These are phyloP conservation scores for Antheraea assamensis DNA, from an alignment of 2,888 invertebrate species.

Conservation along the genomic window DNA sequence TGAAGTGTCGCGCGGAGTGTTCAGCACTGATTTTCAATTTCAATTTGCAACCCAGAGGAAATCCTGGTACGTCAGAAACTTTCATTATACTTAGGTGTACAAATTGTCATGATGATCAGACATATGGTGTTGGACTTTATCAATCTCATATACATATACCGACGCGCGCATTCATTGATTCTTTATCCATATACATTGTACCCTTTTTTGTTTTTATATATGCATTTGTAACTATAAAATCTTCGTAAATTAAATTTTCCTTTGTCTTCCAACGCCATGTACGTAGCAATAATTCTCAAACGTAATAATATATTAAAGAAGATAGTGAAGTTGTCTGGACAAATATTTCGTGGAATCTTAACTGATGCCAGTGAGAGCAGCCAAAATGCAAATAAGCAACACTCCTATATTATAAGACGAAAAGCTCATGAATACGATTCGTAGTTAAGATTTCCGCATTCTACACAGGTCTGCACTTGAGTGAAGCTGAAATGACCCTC, in stretches of 20 bases:
- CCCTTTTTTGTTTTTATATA: not conserved
- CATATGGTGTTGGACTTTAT: too few relatives aligned
- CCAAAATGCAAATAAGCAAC: conserved; percentile 69
- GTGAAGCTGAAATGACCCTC: not conserved
- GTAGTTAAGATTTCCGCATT: conserved; percentile 41
- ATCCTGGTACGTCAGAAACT: too few relatives aligned
- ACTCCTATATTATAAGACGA: conserved; percentile 46
- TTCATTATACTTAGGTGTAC: too few relatives aligned
- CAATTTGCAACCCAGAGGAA: too few relatives aligned
- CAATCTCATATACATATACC: too few relatives aligned
- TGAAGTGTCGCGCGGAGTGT: too few relatives aligned
- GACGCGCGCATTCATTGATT: too few relatives aligned
- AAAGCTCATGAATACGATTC: conserved; percentile 48
- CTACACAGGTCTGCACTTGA: conserved; percentile 14
- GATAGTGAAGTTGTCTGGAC: conserved; percentile 38
- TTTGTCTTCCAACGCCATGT: conserved; percentile 23
- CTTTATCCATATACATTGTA: not conserved
- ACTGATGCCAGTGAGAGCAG: conserved; percentile 53
- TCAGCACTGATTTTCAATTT: too few relatives aligned
- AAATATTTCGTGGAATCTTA: conserved; percentile 40
- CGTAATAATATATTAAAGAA: conserved; percentile 32
- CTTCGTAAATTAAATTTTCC: conserved; percentile 1
- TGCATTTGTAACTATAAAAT: not conserved
- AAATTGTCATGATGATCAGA: too few relatives aligned
- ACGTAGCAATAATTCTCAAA: conserved; percentile 14